These are phyloP conservation scores for Ophraella communa DNA, from an alignment of 2,888 invertebrate species.

Conservation along the genomic window DNA sequence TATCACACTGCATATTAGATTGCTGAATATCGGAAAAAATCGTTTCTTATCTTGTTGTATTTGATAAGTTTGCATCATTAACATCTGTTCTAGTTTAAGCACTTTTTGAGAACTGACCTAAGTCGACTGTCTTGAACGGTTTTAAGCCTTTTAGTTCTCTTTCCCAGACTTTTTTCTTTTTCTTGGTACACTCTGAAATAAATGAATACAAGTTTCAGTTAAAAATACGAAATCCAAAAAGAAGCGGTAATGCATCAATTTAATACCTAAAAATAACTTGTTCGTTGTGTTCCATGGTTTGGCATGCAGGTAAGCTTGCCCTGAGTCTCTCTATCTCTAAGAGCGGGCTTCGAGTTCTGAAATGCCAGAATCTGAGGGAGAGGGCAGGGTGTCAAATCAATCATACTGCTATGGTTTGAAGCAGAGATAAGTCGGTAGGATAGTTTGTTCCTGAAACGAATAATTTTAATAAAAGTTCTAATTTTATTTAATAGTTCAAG, in stretches of 20 bases:
- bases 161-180: slow-evolving; percentile 74
- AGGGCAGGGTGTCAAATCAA: slow-evolving; percentile 73
- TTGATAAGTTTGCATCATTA: slow-evolving; percentile 77
- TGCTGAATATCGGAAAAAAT: slow-evolving; percentile 67
- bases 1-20: slow-evolving; percentile 62
- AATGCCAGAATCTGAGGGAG: slow-evolving; percentile 85
- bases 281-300: slow-evolving; percentile 80
- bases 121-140: slow-evolving; percentile 71
- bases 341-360: slow-evolving; percentile 80
- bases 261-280: slow-evolving; percentile 59
- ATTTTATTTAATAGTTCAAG: too few relatives aligned
- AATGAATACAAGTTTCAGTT: too few relatives aligned
- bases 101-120: slow-evolving; percentile 69
- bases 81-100: slow-evolving; percentile 72
- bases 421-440: slow-evolving; percentile 52
- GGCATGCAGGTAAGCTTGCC: slow-evolving; percentile 71
- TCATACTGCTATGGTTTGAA: slow-evolving; percentile 61
- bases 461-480: too few relatives aligned
- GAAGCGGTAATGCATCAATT: too few relatives aligned
- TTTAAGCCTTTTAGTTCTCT: slow-evolving; percentile 68
- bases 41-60: slow-evolving; percentile 70
- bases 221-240: too few relatives aligned
- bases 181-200: slow-evolving; percentile 62
- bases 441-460: slow-evolving; percentile 54
- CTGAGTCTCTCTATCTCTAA: slow-evolving; percentile 74